Evolutionary conservation across 2,888 invertebrate species (phyloP), one percentile per base, ranked within the genome.

Genomic region (Suillia variegata): DNA sequence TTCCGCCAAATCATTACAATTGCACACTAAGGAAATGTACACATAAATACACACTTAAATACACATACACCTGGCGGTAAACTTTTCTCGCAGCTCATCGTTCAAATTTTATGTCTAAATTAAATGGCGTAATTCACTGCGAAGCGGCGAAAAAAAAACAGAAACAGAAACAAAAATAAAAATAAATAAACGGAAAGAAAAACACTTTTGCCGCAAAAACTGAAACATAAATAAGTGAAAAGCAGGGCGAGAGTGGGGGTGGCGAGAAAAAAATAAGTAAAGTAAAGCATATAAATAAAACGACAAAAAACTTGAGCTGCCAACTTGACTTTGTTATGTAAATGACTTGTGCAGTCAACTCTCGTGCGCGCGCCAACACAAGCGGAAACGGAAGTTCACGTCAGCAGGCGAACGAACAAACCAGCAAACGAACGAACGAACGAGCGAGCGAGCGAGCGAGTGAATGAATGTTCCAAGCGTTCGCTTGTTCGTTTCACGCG

Each of bases 51-150:
- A 38, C 38, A 38, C 38, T n/a, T n/a, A n/a, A n/a, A n/a, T n/a
- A n/a, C n/a, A n/a, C n/a, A n/a, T n/a, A n/a, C n/a, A 5, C 10
- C 45, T 13, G 5, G 5, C 45, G 8, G 8, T 52, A 55, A 70
- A 70, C 67, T 70, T 69, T 61, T 68, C 62, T 58, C 69, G 65
- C 73, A 71, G 73, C 69, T 68, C 72, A 72, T 72, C 73, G 66
- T 66, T 71, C 71, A 73, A 73, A 71, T 73, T 72, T 72, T 71
- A 73, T 72, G 71, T 71, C 73, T 72, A 70, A 71, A 73, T 72
- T 72, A 70, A 72, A 71, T 71, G 70, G 70, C 71, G 70, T 71
- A 73, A 71, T 70, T 73, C 66, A 61, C 64, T 68, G n/a, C n/a
- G n/a, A n/a, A n/a, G n/a, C n/a, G n/a, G n/a, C n/a, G n/a, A n/a